These are phyloP conservation scores for Camarhynchus parvulus DNA, from an alignment of 2,113 vertebrate species.

Conservation along the genomic window DNA sequence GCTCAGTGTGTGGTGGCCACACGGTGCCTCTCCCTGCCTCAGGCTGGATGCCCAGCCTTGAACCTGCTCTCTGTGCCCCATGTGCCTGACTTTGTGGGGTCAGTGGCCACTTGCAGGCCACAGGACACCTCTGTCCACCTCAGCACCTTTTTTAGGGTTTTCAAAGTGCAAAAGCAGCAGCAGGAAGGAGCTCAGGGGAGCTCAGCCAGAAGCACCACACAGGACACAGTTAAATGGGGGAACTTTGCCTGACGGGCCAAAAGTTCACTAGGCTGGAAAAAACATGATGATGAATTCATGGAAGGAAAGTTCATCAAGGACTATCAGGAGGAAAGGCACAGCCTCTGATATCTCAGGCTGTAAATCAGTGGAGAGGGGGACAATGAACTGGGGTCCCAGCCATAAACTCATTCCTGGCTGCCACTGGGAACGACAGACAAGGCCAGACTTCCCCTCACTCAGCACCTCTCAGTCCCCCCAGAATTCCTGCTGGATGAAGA, in stretches of 20 bases:
- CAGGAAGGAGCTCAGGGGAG: background rate
- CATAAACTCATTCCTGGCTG: background rate
- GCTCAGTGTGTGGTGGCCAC: rapidly evolving
- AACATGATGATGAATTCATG: background rate
- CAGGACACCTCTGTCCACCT: background rate
- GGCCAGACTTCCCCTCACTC: background rate
- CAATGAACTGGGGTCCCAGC: background rate
- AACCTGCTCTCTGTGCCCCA: rapidly evolving
- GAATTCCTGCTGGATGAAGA: background rate
- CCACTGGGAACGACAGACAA: rapidly evolving
- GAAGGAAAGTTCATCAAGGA: slow-evolving; percentile 8
- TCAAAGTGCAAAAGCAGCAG: background rate
- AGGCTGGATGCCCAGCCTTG: rapidly evolving
- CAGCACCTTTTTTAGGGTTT: background rate
- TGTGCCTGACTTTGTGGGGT: background rate
- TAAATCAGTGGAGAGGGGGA: background rate
- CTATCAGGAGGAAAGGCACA: background rate
- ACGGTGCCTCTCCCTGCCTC: background rate
- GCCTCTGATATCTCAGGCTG: background rate
- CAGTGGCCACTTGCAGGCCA: background rate
- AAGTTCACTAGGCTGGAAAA: slow-evolving; percentile 22
- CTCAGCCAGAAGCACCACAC: background rate
- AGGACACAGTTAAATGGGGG: background rate
- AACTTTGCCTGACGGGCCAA: background rate
- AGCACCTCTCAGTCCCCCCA: background rate